phyloP scores from a whole-genome alignment of 2,113 vertebrate species.

The Centropristis striata region DNA sequence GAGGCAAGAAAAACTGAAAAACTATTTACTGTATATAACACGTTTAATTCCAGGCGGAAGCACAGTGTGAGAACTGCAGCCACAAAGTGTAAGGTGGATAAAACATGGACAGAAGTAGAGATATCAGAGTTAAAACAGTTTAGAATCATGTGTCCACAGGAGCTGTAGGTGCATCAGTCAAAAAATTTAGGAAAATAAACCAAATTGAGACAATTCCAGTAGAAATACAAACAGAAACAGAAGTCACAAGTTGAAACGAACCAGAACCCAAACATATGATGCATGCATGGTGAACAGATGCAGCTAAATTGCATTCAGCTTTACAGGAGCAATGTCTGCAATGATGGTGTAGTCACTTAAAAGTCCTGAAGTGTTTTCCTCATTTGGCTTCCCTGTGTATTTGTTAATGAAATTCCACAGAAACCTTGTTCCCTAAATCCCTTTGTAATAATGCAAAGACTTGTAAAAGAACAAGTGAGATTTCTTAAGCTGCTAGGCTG shows the following conservation, averaged over 20 bases:
- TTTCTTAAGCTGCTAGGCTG: slow-evolving; percentile 42
- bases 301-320: neutral
- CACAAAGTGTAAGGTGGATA: too few relatives aligned
- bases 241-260: neutral
- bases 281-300: neutral
- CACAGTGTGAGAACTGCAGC: too few relatives aligned
- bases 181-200: neutral
- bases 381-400: neutral
- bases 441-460: slow-evolving; percentile 47
- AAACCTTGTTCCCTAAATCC: slow-evolving; percentile 41
- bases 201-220: neutral
- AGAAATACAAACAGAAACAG: neutral
- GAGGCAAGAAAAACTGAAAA: too few relatives aligned
- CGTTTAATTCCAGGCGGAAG: too few relatives aligned
- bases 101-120: too few relatives aligned
- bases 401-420: slow-evolving; percentile 51
- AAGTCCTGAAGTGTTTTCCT: slow-evolving; percentile 8
- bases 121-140: too few relatives aligned
- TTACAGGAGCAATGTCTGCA: neutral
- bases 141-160: neutral
- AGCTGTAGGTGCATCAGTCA: too few relatives aligned
- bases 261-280: neutral
- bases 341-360: neutral
- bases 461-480: slow-evolving; percentile 50
- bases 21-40: too few relatives aligned